Evolutionary conservation across 2,113 vertebrate genomes (phyloP).

Genomic region (Opisthocomus hoazin): DNA sequence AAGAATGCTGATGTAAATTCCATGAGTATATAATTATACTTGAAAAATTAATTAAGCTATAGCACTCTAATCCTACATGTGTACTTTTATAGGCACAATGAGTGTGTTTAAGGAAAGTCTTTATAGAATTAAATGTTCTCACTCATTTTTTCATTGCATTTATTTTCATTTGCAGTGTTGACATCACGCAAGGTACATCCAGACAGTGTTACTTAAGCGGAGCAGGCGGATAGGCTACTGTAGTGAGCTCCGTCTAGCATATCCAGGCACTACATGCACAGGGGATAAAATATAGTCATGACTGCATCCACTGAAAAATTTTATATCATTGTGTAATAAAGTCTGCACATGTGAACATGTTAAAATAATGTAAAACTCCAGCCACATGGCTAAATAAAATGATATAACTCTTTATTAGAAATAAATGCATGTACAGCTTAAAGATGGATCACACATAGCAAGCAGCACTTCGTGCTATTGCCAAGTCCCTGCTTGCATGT

Average conservation of each 20-base stretch:
- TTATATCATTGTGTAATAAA: background rate
- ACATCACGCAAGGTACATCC: background rate
- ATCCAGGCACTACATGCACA: background rate
- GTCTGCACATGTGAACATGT: accelerated
- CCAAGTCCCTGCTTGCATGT: background rate
- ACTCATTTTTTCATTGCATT: background rate
- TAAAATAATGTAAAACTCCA: background rate
- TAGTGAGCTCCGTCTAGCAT: background rate
- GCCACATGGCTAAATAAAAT: background rate
- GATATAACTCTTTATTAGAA: background rate
- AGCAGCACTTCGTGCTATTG: background rate
- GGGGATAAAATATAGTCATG: background rate
- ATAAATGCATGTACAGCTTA: background rate
- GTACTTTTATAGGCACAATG: background rate
- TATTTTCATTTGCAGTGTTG: background rate
- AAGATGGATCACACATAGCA: background rate
- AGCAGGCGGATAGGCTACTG: background rate
- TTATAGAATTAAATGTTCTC: background rate
- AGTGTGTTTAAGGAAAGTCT: background rate
- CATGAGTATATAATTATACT: background rate
- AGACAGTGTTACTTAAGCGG: background rate
- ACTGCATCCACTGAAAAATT: background rate
- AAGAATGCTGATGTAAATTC: background rate
- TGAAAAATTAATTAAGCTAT: background rate
- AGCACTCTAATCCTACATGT: background rate